These are phyloP conservation scores for Echeneis naucrates DNA, from an alignment of 2,797 vertebrate species.

Conservation along the genomic window DNA sequence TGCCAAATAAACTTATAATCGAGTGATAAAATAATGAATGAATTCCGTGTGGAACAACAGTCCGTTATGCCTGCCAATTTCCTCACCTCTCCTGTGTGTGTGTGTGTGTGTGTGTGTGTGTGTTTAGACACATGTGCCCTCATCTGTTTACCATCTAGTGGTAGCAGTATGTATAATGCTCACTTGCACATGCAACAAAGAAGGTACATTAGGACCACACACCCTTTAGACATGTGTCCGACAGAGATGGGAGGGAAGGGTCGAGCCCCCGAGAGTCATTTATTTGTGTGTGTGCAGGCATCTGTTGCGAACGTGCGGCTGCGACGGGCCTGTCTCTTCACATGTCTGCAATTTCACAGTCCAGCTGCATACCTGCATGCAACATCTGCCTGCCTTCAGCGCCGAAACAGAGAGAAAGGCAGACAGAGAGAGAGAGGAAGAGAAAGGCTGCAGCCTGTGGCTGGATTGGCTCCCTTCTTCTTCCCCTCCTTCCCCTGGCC, in stretches of 20 bases:
- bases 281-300: conserved; percentile 16
- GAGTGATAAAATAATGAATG: conserved; percentile 77
- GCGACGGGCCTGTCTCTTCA: conserved; percentile 37
- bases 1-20: conserved; percentile 77
- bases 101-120: conserved; percentile 9
- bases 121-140: conserved; percentile 25
- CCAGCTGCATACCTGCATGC: conserved; percentile 44
- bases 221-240: conserved; percentile 54
- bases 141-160: conserved; percentile 19
- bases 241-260: conserved; percentile 50
- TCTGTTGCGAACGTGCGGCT: conserved; percentile 29
- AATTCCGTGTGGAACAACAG: conserved; percentile 67
- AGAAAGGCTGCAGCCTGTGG: conserved; percentile 29
- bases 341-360: conserved; percentile 39
- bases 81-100: conserved; percentile 41
- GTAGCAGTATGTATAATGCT: conserved; percentile 37
- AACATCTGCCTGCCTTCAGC: conserved; percentile 26
- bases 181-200: conserved; percentile 49
- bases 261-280: conserved; percentile 48
- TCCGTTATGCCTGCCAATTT: conserved; percentile 68
- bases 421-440: background rate
- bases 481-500: conserved; percentile 40
- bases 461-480: conserved; percentile 36
- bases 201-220: conserved; percentile 65
- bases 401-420: conserved; percentile 1